phyloP scores from a whole-genome alignment of 1,140 invertebrate genomes.

The Macrosteles quadrilineatus region DNA sequence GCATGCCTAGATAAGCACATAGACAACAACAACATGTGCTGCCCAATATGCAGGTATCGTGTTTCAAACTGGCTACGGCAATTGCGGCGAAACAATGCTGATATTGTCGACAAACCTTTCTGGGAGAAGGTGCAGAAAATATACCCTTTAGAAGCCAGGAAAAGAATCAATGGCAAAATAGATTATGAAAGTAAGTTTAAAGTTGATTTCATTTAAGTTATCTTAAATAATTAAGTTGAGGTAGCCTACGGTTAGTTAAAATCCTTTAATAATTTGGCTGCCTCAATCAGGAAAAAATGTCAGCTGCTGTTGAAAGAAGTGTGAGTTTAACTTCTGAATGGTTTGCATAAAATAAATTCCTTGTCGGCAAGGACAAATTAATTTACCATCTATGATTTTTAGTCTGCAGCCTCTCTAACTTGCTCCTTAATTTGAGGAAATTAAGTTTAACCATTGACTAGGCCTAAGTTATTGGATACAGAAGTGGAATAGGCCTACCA shows the following conservation, averaged over 20 bases:
- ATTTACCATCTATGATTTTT: no score
- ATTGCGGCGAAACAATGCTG: background rate
- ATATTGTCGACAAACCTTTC: background rate
- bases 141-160: conserved; percentile 1
- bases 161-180: background rate
- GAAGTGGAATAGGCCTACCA: no score
- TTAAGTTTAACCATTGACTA: no score
- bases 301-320: background rate
- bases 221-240: background rate
- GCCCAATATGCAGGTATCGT: background rate
- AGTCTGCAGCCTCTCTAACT: no score
- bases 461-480: no score
- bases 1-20: background rate
- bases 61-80: background rate
- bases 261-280: background rate
- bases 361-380: no score
- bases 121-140: background rate
- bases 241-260: background rate
- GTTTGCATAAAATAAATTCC: no score
- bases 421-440: no score
- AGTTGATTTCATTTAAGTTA: no score
- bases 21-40: background rate
- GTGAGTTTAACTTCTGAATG: background rate
- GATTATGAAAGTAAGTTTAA: background rate
- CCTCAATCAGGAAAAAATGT: no score